phyloP scores from a whole-genome alignment of 2,113 vertebrate genomes.

The Genyomyrus donnyi region DNA sequence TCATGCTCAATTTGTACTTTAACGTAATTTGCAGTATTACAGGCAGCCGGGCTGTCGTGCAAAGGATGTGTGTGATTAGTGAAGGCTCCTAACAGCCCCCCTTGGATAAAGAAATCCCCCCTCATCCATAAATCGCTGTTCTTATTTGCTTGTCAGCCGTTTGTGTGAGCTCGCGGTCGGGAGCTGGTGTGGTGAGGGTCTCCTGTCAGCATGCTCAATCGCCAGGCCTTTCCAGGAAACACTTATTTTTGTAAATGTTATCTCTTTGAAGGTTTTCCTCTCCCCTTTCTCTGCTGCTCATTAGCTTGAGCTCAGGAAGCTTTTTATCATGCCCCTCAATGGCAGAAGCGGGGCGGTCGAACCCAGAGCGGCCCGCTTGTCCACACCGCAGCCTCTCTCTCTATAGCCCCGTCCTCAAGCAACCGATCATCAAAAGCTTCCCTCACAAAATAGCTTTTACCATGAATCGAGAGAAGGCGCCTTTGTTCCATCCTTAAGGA shows the following conservation, averaged over 20 bases:
- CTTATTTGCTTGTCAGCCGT: slow-evolving; percentile 61
- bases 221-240: slow-evolving; percentile 49
- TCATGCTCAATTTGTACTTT: slow-evolving; percentile 51
- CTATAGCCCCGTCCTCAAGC: slow-evolving; percentile 51
- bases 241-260: slow-evolving; percentile 55
- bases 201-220: slow-evolving; percentile 52
- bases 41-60: slow-evolving; percentile 48
- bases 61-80: slow-evolving; percentile 56
- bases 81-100: slow-evolving; percentile 45
- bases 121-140: slow-evolving; percentile 58
- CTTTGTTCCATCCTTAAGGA: slow-evolving; percentile 53
- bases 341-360: slow-evolving; percentile 50
- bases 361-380: slow-evolving; percentile 44
- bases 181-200: slow-evolving; percentile 46
- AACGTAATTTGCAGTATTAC: slow-evolving; percentile 45
- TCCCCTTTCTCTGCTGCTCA: slow-evolving; percentile 39
- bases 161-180: slow-evolving; percentile 55
- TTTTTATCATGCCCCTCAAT: slow-evolving; percentile 64
- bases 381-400: slow-evolving; percentile 39
- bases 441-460: slow-evolving; percentile 54
- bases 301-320: slow-evolving; percentile 64
- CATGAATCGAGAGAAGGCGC: slow-evolving; percentile 53
- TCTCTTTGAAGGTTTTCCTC: slow-evolving; percentile 50
- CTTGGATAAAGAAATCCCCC: slow-evolving; percentile 41
- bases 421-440: slow-evolving; percentile 54